phyloP scores from a whole-genome alignment of 2,797 vertebrate genomes.

The Yasuhikotakia modesta region DNA sequence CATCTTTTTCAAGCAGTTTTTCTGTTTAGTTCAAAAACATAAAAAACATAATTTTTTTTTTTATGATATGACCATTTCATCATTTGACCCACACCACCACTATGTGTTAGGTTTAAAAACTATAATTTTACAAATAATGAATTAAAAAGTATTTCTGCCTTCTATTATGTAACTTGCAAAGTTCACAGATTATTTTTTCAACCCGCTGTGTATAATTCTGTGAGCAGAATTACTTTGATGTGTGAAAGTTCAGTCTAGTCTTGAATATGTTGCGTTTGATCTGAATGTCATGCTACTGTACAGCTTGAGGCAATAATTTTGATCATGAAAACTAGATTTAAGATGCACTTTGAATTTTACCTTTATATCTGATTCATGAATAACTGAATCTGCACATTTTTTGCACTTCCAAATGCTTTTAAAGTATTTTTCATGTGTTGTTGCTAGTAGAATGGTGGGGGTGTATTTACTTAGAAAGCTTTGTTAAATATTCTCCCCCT shows the following conservation, averaged over 20 bases:
- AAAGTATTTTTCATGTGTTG: background rate
- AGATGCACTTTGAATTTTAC: background rate
- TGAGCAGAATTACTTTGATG: slow-evolving; percentile 8
- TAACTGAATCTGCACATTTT: background rate
- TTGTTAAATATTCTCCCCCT: slow-evolving; percentile 48
- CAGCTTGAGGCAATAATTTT: background rate
- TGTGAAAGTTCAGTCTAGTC: slow-evolving; percentile 2
- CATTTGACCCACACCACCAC: background rate
- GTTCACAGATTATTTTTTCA: background rate
- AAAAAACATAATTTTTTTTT: background rate
- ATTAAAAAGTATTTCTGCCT: background rate
- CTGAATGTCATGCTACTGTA: slow-evolving; percentile 4
- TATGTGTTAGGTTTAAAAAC: background rate
- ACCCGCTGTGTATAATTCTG: no score
- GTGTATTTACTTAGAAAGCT: background rate
- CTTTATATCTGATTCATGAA: background rate
- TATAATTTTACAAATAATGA: background rate
- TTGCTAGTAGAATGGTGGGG: background rate
- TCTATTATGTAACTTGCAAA: background rate
- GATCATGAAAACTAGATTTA: background rate
- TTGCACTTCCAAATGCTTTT: background rate
- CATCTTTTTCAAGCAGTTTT: background rate
- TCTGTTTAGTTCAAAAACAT: no score
- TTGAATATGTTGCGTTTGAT: slow-evolving; percentile 14
- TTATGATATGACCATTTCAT: background rate